Evolutionary conservation across 1,140 invertebrate genomes (phyloP).

Genomic region (Drosophila nigromelanica): DNA sequence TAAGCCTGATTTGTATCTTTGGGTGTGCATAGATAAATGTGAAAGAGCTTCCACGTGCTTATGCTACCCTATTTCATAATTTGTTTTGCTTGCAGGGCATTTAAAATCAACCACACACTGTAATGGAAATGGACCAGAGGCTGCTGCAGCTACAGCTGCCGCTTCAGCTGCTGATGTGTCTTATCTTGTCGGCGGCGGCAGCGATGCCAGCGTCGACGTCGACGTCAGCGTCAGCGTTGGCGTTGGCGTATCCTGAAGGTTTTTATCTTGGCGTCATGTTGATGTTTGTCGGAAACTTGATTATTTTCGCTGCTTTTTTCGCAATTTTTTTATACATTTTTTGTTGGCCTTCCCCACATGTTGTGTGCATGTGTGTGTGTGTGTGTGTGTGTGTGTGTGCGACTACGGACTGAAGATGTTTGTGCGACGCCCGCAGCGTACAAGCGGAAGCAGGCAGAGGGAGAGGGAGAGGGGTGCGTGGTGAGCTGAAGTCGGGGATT

Average conservation of each 20-base stretch:
- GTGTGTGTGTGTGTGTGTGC: slow-evolving; percentile 7
- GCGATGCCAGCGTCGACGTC: slow-evolving; percentile 36
- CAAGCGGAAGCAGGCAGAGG: slow-evolving; percentile 41
- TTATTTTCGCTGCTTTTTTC: slow-evolving; percentile 66
- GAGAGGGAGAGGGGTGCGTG: background rate
- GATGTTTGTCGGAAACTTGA: slow-evolving; percentile 82
- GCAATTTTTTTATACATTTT: slow-evolving; percentile 9
- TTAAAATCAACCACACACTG: slow-evolving; percentile 44
- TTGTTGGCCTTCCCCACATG: slow-evolving; percentile 49
- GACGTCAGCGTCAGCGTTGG: slow-evolving; percentile 2
- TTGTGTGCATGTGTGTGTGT: slow-evolving; percentile 39
- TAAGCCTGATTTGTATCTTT: too few species aligned
- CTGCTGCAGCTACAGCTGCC: slow-evolving; percentile 39
- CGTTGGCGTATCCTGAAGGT: slow-evolving; percentile 69
- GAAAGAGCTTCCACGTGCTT: background rate
- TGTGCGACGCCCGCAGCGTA: slow-evolving; percentile 66
- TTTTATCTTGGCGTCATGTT: slow-evolving; percentile 82
- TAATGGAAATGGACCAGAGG: slow-evolving; percentile 63
- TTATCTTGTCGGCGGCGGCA: slow-evolving; percentile 74
- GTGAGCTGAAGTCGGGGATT: slow-evolving; percentile 43
- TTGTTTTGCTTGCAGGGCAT: slow-evolving; percentile 13
- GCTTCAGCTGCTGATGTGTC: slow-evolving; percentile 62
- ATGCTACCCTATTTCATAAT: background rate
- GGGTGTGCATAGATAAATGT: background rate
- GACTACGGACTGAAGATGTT: slow-evolving; percentile 59